Percentiles rank a stretch among this genome's conserved stretches.
phyloP scores from a whole-genome alignment of 2,113 vertebrate species.

The Columba janthina region DNA sequence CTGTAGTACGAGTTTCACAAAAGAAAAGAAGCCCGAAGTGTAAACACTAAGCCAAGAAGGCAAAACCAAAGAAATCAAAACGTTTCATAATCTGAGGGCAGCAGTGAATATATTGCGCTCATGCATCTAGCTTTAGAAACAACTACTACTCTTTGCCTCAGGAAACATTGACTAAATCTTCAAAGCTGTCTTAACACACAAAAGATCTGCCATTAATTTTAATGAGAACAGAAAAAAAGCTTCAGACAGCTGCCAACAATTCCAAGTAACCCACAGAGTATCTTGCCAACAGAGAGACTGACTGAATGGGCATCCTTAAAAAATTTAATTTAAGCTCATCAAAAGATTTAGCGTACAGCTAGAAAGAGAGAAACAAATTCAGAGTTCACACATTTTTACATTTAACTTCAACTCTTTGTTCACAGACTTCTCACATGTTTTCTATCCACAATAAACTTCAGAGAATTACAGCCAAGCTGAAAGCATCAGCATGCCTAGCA shows the following conservation, averaged over 20 bases:
- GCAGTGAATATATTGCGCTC: background rate
- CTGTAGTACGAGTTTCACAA: fast-evolving
- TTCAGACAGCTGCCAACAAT: background rate
- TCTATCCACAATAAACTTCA: background rate
- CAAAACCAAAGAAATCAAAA: background rate
- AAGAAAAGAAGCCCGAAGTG: background rate
- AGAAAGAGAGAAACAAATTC: slow-evolving; percentile 5
- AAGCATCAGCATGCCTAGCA: background rate
- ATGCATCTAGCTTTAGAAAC: background rate
- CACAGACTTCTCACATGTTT: background rate
- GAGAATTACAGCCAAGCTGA: background rate
- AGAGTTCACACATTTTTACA: background rate
- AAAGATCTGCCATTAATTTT: slow-evolving; percentile 42
- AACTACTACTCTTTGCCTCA: background rate
- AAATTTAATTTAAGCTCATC: slow-evolving; percentile 17
- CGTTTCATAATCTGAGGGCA: background rate
- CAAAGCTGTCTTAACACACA: slow-evolving; percentile 30
- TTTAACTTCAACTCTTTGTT: background rate
- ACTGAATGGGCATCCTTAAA: slow-evolving; percentile 19
- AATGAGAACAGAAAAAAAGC: background rate
- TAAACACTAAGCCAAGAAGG: background rate
- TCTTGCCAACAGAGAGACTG: background rate
- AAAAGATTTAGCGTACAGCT: slow-evolving; percentile 16
- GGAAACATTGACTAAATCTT: background rate
- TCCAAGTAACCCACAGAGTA: slow-evolving; percentile 16